A percentile compares a stretch with the other conserved stretches of the same genome.
Evolutionary conservation across 2,113 vertebrate species (phyloP).

Genomic region (Corythaeola cristata): DNA sequence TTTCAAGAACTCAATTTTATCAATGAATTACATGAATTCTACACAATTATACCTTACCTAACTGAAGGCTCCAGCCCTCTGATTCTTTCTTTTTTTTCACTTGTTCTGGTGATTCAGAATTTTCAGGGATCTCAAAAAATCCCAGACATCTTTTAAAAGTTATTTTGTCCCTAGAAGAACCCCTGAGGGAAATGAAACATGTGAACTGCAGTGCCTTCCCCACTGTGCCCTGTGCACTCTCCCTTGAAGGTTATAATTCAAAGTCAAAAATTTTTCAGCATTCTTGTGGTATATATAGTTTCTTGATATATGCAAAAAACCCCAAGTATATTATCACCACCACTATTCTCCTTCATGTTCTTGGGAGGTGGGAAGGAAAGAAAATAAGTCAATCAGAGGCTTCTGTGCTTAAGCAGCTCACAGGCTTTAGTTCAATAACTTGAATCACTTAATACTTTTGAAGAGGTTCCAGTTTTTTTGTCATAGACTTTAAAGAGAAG

Average conservation of each 20-base stretch:
- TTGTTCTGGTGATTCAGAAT: background rate
- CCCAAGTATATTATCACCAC: background rate
- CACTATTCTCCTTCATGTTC: background rate
- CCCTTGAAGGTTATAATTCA: background rate
- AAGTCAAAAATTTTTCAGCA: background rate
- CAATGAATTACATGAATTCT: background rate
- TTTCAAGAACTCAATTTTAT: background rate
- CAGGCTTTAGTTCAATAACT: background rate
- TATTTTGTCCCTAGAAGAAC: background rate
- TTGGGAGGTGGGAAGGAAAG: background rate
- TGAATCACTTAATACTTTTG: background rate
- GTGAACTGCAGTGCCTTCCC: background rate
- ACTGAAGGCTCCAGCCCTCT: background rate
- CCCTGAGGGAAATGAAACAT: background rate
- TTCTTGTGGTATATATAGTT: background rate
- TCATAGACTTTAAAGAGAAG: background rate
- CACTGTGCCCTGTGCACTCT: background rate
- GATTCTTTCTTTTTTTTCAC: background rate
- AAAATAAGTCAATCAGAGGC: conserved; percentile 5
- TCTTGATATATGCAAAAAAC: conserved; percentile 3
- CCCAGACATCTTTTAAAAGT: background rate
- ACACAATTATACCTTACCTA: background rate
- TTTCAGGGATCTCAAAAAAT: background rate
- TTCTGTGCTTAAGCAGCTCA: conserved; percentile 18
- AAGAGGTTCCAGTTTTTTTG: background rate